Percentiles rank a stretch among this genome's conserved stretches.
These are phyloP conservation scores for Metellina segmentata DNA, from an alignment of 2,888 invertebrate genomes.

Conservation along the genomic window DNA sequence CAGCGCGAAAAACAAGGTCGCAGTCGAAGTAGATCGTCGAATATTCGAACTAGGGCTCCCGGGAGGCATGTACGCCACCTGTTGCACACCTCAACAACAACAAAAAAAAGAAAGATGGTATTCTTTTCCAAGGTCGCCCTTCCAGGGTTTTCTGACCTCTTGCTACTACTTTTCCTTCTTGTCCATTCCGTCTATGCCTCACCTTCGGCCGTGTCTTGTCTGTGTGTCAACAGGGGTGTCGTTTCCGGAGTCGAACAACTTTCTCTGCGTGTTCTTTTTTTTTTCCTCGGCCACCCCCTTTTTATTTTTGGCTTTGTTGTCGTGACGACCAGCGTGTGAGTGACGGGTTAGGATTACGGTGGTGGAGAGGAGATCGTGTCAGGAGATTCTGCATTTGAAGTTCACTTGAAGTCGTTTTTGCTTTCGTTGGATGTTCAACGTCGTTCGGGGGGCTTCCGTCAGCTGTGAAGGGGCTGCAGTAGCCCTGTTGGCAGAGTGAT, in stretches of 20 bases:
- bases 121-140: constrained; percentile 43
- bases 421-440: neutral
- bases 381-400: neutral
- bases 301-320: constrained; percentile 16
- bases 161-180: neutral
- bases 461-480: too few relatives aligned
- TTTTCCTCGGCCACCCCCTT: neutral
- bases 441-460: neutral
- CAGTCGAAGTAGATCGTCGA: constrained; percentile 50
- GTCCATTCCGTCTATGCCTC: neutral
- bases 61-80: constrained; percentile 61
- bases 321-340: constrained; percentile 4
- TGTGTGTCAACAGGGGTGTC: constrained; percentile 43
- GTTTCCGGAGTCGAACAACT: constrained; percentile 40
- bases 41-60: constrained; percentile 26
- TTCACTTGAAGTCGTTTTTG: neutral
- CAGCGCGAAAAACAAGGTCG: constrained; percentile 43
- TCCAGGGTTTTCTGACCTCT: constrained; percentile 66
- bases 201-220: neutral
- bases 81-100: constrained; percentile 32
- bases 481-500: too few relatives aligned
- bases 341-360: constrained; percentile 20
- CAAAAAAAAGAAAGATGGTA: constrained; percentile 35
- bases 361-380: constrained; percentile 3
- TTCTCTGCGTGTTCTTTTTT: constrained; percentile 1